Percentiles rank a stretch among this genome's conserved stretches.
These are phyloP conservation scores for Caradrina kadenii DNA, from an alignment of 2,888 invertebrate species.

Conservation along the genomic window DNA sequence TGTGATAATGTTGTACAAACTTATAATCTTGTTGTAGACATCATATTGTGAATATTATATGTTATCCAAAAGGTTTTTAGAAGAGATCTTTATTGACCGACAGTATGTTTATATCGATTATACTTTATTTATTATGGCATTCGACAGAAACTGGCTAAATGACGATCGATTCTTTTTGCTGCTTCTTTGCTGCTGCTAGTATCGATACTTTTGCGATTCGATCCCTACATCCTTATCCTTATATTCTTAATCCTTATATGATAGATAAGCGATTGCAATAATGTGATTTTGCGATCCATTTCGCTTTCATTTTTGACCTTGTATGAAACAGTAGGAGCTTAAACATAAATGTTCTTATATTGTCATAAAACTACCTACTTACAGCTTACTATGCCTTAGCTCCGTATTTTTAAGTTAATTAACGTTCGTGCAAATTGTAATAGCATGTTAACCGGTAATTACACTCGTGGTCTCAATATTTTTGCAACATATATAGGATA, in stretches of 20 bases:
- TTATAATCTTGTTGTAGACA: too few relatives aligned
- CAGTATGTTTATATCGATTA: too few relatives aligned
- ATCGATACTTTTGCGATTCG: too few relatives aligned
- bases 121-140: too few relatives aligned
- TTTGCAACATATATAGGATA: constrained; percentile 5
- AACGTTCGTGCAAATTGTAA: constrained; percentile 34
- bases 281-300: not conserved
- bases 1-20: not conserved
- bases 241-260: too few relatives aligned
- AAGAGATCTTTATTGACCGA: too few relatives aligned
- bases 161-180: too few relatives aligned
- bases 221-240: too few relatives aligned
- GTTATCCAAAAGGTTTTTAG: too few relatives aligned
- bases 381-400: not conserved
- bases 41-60: too few relatives aligned
- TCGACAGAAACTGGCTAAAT: too few relatives aligned
- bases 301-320: not conserved
- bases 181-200: too few relatives aligned
- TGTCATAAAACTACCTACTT: not conserved
- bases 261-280: not conserved
- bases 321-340: not conserved
- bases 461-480: constrained; percentile 22
- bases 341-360: constrained; percentile 11
- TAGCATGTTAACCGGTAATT: constrained; percentile 29
- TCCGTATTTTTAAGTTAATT: constrained; percentile 33